These are phyloP conservation scores for Hemicrepidius hirtus DNA, from an alignment of 2,888 invertebrate species.

Conservation along the genomic window DNA sequence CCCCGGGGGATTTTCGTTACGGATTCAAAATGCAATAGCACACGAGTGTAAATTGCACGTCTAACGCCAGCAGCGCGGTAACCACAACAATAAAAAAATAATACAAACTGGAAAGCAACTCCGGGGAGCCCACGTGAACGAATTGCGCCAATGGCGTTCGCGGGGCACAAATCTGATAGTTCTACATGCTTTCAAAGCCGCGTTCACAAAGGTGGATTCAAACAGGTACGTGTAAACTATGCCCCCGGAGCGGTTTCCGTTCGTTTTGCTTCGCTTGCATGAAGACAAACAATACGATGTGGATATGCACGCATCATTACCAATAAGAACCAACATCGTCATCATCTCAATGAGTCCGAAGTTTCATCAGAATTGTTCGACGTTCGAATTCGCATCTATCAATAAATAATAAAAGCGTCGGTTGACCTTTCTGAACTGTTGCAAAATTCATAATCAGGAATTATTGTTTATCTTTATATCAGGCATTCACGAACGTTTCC, in stretches of 20 bases:
- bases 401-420: conserved; percentile 7
- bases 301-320: neutral
- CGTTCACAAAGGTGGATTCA: conserved; percentile 50
- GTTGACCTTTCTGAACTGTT: neutral
- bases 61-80: conserved; percentile 35
- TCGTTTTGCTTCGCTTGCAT: conserved; percentile 14
- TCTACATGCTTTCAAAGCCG: conserved; percentile 54
- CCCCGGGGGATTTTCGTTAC: neutral
- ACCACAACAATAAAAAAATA: conserved; percentile 60
- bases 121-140: conserved; percentile 60
- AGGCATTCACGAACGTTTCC: too few relatives aligned
- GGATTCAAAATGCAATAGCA: neutral
- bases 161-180: conserved; percentile 53
- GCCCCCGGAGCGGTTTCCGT: conserved; percentile 22
- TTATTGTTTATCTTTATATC: too few relatives aligned
- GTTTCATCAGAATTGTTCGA: too few relatives aligned
- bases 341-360: too few relatives aligned
- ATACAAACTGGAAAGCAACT: conserved; percentile 61
- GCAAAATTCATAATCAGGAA: neutral
- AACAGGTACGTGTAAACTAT: conserved; percentile 37
- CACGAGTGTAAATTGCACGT: conserved; percentile 7
- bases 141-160: conserved; percentile 56
- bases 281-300: conserved; percentile 1
- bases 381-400: neutral
- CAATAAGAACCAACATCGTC: neutral